phyloP scores from a whole-genome alignment of 2,113 vertebrate species.

The Mungos mungo region DNA sequence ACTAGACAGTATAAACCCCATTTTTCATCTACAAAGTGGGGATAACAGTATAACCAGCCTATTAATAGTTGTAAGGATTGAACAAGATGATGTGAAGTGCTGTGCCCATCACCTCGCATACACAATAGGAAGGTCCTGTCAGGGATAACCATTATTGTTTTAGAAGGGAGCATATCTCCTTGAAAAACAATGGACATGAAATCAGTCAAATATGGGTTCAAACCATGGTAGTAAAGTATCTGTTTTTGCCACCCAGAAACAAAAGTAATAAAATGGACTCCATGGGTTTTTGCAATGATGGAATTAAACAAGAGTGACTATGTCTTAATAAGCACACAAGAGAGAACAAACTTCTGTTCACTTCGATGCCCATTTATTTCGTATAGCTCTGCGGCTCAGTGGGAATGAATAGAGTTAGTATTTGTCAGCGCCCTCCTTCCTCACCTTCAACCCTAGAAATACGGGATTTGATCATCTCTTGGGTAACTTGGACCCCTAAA shows the following conservation, averaged over 20 bases:
- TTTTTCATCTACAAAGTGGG: not conserved
- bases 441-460: not conserved
- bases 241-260: not conserved
- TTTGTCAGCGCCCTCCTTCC: too few relatives aligned
- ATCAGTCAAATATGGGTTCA: not conserved
- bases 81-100: not conserved
- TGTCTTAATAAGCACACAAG: not conserved
- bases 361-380: rapidly evolving
- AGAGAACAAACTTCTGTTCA: rapidly evolving
- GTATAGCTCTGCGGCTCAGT: not conserved
- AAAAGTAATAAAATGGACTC: not conserved
- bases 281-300: rapidly evolving
- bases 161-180: not conserved
- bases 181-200: not conserved
- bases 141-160: too few relatives aligned
- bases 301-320: not conserved
- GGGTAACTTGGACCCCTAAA: too few relatives aligned
- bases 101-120: not conserved
- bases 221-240: rapidly evolving
- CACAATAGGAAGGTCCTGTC: rapidly evolving
- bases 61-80: not conserved
- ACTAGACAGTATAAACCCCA: not conserved
- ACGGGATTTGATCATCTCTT: not conserved
- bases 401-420: not conserved
- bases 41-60: not conserved